Base-by-base conservation (phyloP, 2,797 vertebrate genomes). In the Acipenser oxyrinchus region DNA sequence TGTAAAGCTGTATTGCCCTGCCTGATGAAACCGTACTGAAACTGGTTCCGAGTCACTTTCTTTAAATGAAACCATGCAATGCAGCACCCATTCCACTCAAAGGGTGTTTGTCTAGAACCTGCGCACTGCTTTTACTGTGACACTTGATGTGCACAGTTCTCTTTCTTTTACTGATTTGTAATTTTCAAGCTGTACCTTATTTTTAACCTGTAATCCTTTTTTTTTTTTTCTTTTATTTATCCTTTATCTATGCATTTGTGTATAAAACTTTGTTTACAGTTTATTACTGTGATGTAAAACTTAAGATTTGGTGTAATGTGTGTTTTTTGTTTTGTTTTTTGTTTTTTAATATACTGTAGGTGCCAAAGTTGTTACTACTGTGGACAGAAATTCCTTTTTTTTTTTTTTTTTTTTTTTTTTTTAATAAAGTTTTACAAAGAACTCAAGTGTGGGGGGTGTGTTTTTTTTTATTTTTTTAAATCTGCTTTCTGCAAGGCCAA, bases 351-450 rank as follows among this genome's bases (percentile, higher is more conserved):
- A 89, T 94, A 90, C 91, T 94, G 91, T 93, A 93, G 84, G 84
- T 93, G 93, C 91, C 91, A 93, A 94, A 95, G 89, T 93, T 81
- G 86, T 93, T 95, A 98, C 95, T 98, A 96, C 95, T 97, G 95
- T 96, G 92, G 94, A 94, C 89, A 90, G 79, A 94, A 93, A 91
- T 80, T 81, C 77, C 87, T 78, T 87, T 87, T 88, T n/a, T n/a
- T n/a, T n/a, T n/a, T n/a, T n/a, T n/a, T 95, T 94, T 94, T 94
- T n/a, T n/a, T n/a, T n/a, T n/a, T n/a, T n/a, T n/a, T 95, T 94
- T 94, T 94, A 95, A 94, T 97, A 95, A 98, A 94, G 84, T 84
- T 86, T 89, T 92, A 88, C 88, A 91, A 90, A 92, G 82, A 86
- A 84, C 71, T 71, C 76, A 66, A 81, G 6, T 66, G 23, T 58